phyloP scores from a whole-genome alignment of 2,797 vertebrate species.

The Leuciscus waleckii region DNA sequence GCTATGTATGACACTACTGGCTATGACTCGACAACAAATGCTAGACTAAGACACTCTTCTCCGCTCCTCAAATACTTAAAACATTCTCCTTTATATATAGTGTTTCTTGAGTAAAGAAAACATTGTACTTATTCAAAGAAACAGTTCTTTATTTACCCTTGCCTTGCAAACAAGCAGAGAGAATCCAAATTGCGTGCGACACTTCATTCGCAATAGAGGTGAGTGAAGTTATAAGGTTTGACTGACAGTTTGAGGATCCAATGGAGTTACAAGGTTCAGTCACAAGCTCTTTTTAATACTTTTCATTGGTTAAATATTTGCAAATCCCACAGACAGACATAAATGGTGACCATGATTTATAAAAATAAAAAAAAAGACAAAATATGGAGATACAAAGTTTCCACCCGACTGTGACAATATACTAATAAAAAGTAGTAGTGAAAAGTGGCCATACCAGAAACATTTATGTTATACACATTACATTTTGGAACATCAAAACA shows the following conservation, averaged over 20 bases:
- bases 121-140: background rate
- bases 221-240: background rate
- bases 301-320: too few relatives aligned
- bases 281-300: too few relatives aligned
- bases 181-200: background rate
- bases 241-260: too few relatives aligned
- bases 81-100: too few relatives aligned
- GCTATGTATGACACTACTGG: background rate
- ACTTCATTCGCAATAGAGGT: background rate
- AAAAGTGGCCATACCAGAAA: background rate
- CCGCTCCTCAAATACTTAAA: background rate
- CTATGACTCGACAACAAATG: too few relatives aligned
- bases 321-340: too few relatives aligned
- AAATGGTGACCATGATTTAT: too few relatives aligned
- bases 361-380: too few relatives aligned
- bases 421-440: too few relatives aligned
- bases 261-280: too few relatives aligned
- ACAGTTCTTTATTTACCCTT: background rate
- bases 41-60: too few relatives aligned
- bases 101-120: too few relatives aligned
- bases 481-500: background rate
- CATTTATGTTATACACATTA: background rate
- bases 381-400: background rate
- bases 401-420: background rate
- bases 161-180: background rate